Conservation (phyloP, 2,888 invertebrate genomes). For the Erpobdella octoculata region DNA sequence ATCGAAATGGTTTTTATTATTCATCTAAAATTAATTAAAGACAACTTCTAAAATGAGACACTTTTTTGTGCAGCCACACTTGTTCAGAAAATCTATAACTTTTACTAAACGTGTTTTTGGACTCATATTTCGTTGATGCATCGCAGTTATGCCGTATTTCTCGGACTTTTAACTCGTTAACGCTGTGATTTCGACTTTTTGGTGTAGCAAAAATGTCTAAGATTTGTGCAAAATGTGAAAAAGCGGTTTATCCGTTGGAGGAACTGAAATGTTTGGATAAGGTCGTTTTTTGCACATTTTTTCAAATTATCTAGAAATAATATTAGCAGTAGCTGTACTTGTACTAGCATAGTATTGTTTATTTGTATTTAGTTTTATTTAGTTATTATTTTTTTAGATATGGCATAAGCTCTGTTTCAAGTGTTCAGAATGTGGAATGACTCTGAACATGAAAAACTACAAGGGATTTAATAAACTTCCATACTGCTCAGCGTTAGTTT, state of each 20-base stretch:
- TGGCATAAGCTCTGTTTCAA: slow-evolving; percentile 99
- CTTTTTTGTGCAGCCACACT: too few species aligned
- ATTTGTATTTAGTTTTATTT: slow-evolving; percentile 2
- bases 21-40: too few species aligned
- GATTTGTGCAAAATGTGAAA: slow-evolving; percentile 28
- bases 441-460: slow-evolving; percentile 93
- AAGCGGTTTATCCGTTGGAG: slow-evolving; percentile 24
- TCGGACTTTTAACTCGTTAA: too few species aligned
- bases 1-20: too few species aligned
- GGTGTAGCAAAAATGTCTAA: slow-evolving; percentile 23
- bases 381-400: slow-evolving; percentile 59
- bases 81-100: too few species aligned
- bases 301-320: background rate
- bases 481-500: slow-evolving; percentile 94
- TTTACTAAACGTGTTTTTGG: too few species aligned
- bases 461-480: slow-evolving; percentile 97
- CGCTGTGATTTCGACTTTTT: too few species aligned
- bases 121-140: too few species aligned
- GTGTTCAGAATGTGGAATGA: slow-evolving; percentile 94
- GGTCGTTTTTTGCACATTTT: background rate
- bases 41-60: too few species aligned
- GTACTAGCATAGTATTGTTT: background rate
- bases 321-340: too few species aligned
- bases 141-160: too few species aligned
- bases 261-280: slow-evolving; percentile 26